Evolutionary conservation across 2,888 invertebrate species (phyloP).

Genomic region (Hypolimnas misippus): DNA sequence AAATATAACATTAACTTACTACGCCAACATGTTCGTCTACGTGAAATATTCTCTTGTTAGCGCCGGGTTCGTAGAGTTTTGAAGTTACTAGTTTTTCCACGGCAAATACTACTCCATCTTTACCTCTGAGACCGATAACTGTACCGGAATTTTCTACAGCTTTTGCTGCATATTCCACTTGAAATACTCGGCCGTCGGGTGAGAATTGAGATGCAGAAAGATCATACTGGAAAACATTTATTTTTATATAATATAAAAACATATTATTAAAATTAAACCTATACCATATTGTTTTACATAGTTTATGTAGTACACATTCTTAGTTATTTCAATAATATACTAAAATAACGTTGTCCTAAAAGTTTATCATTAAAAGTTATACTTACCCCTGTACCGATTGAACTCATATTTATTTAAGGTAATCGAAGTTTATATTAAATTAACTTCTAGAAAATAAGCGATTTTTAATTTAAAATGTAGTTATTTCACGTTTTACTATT

Average conservation of each 20-base stretch:
- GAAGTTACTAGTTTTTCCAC: slow-evolving; percentile 98
- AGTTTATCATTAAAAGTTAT: slow-evolving; percentile 32
- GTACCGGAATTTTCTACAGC: slow-evolving; percentile 99
- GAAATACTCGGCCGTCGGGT: slow-evolving; percentile 99
- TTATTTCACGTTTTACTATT: slow-evolving; percentile 6
- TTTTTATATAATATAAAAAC: too few relatives aligned
- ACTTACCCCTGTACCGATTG: slow-evolving; percentile 97
- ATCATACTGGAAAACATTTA: too few relatives aligned
- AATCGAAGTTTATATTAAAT: slow-evolving; percentile 10
- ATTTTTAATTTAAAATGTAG: slow-evolving; percentile 10
- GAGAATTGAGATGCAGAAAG: slow-evolving; percentile 99
- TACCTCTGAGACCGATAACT: slow-evolving; percentile 96
- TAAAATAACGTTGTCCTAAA: neutral
- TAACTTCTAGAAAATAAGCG: slow-evolving; percentile 4
- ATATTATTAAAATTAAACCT: too few relatives aligned
- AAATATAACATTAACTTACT: slow-evolving; percentile 76
- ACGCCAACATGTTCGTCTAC: slow-evolving; percentile 97
- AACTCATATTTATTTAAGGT: slow-evolving; percentile 88
- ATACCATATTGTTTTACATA: neutral
- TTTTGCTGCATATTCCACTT: slow-evolving; percentile 99
- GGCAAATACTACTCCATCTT: slow-evolving; percentile 98
- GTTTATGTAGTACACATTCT: too few relatives aligned
- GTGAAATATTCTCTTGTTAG: slow-evolving; percentile 95
- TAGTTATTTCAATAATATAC: too few relatives aligned
- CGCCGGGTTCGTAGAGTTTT: slow-evolving; percentile 95